Conservation (phyloP, 2,888 invertebrate species). For the Acleris cristana region DNA sequence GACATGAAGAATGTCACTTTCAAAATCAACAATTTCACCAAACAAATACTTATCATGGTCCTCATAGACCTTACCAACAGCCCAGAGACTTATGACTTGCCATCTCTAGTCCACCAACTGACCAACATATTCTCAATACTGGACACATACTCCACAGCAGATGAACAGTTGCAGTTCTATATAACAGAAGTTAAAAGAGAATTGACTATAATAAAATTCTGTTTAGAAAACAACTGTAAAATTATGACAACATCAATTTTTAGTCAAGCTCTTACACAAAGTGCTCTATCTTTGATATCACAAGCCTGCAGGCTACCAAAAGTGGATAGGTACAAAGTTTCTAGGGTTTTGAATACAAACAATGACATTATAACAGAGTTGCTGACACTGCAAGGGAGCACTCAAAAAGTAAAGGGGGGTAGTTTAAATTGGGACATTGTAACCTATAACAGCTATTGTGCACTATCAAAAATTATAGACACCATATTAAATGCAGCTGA, state of each 20-base stretch:
- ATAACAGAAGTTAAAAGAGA: constrained; percentile 79
- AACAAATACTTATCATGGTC: constrained; percentile 79
- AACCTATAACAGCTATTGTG: constrained; percentile 79
- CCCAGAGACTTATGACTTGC: constrained; percentile 74
- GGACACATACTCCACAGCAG: constrained; percentile 71
- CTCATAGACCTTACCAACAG: constrained; percentile 78
- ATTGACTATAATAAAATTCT: constrained; percentile 77
- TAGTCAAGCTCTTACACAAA: constrained; percentile 72
- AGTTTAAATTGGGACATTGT: constrained; percentile 73
- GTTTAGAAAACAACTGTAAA: constrained; percentile 78
- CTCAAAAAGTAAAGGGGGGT: constrained; percentile 49
- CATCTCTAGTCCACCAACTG: constrained; percentile 72
- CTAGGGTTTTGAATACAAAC: constrained; percentile 73
- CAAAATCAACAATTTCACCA: constrained; percentile 78
- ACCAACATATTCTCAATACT: constrained; percentile 78
- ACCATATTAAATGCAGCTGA: constrained; percentile 72
- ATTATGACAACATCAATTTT: constrained; percentile 79
- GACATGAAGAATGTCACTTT: constrained; percentile 77
- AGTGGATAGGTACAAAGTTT: constrained; percentile 79
- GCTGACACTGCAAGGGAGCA: constrained; percentile 53
- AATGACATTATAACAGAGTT: constrained; percentile 74
- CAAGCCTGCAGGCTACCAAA: constrained; percentile 77
- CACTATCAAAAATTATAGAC: constrained; percentile 77
- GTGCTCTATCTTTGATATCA: constrained; percentile 79
- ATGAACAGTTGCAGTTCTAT: constrained; percentile 75